phyloP scores from a whole-genome alignment of 2,113 vertebrate genomes.

The Crotalus tigris region DNA sequence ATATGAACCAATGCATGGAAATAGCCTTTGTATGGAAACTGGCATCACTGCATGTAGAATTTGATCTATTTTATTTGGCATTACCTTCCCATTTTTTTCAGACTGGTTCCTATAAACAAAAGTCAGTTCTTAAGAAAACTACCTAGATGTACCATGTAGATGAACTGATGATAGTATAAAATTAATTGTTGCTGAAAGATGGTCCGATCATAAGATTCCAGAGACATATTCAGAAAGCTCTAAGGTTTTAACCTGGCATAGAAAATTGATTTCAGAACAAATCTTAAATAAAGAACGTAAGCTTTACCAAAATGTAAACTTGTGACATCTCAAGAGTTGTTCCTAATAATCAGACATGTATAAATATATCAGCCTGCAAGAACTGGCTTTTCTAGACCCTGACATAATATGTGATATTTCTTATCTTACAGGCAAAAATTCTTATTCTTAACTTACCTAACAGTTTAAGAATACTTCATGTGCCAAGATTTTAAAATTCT shows the following conservation, averaged over 20 bases:
- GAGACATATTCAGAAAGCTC: neutral
- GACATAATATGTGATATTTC: neutral
- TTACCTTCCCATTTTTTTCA: neutral
- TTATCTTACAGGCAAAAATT: neutral
- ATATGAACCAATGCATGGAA: neutral
- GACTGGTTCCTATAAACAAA: neutral
- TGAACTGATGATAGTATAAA: neutral
- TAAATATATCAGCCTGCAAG: neutral
- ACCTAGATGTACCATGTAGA: neutral
- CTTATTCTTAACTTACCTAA: neutral
- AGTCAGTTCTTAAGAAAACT: neutral
- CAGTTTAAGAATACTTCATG: neutral
- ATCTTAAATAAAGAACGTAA: neutral
- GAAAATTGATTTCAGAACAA: neutral
- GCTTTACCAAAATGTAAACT: neutral
- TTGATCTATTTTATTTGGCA: neutral
- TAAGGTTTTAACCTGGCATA: neutral
- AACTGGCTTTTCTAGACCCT: neutral
- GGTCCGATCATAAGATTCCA: neutral
- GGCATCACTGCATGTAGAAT: neutral
- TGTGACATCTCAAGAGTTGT: neutral
- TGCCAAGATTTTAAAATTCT: neutral
- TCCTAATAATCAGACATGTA: neutral
- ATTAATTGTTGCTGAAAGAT: neutral
- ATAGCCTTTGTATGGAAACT: neutral